Evolutionary conservation across 2,888 invertebrate genomes (phyloP).

Genomic region (Dryococelus australis): DNA sequence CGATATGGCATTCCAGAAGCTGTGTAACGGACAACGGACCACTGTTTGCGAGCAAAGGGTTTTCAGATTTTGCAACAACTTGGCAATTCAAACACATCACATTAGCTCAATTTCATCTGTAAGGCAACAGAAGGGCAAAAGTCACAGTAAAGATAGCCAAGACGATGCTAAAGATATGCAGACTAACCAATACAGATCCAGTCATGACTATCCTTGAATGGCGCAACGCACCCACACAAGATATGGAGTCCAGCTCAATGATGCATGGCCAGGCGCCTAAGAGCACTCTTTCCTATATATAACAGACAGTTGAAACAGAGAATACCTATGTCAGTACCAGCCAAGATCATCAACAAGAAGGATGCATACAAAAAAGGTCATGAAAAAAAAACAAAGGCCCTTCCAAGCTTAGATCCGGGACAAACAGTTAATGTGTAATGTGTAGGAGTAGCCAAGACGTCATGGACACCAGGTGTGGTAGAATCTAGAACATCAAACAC

Average conservation of each 20-base stretch:
- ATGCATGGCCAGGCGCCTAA: not conserved
- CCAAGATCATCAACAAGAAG: not conserved
- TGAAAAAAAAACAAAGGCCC: not conserved
- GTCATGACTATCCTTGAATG: not conserved
- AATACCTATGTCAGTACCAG: not conserved
- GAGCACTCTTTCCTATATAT: not conserved
- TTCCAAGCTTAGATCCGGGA: not conserved
- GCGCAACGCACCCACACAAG: conserved; percentile 5
- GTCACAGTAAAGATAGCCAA: not conserved
- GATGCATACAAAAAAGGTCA: not conserved
- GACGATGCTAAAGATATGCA: not conserved
- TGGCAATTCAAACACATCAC: not conserved
- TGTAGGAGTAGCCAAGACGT: not conserved
- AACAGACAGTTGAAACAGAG: not conserved
- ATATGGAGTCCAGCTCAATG: not conserved
- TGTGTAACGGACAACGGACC: not conserved
- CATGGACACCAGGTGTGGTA: not conserved
- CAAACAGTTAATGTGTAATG: not conserved
- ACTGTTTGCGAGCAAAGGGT: not conserved
- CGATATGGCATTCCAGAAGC: not conserved
- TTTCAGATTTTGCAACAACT: not conserved
- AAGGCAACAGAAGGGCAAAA: not conserved
- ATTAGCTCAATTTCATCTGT: not conserved
- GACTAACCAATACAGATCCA: not conserved
- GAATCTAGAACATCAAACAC: not conserved